Evolutionary conservation across 2,113 vertebrate genomes (phyloP).

Genomic region (Crocuta crocuta): DNA sequence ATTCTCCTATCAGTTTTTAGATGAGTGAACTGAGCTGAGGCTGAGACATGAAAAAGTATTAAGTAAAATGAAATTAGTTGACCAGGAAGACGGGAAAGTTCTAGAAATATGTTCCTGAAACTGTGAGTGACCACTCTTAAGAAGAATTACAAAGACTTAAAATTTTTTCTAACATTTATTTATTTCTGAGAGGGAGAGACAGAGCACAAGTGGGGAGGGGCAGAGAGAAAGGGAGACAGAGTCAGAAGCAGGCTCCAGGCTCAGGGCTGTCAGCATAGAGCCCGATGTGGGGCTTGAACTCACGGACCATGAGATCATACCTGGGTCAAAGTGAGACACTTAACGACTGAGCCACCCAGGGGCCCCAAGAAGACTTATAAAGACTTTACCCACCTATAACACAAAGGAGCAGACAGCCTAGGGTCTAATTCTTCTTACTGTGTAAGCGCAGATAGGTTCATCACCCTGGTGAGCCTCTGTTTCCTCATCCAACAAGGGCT

Average conservation of each 20-base stretch:
- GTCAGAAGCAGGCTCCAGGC: too few relatives aligned
- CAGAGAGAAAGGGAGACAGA: too few relatives aligned
- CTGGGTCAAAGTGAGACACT: too few relatives aligned
- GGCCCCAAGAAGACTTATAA: too few relatives aligned
- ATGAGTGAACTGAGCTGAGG: background rate
- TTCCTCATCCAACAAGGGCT: background rate
- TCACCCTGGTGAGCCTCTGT: too few relatives aligned
- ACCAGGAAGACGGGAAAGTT: background rate
- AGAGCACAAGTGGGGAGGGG: too few relatives aligned
- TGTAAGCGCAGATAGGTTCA: background rate
- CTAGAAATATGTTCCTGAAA: background rate
- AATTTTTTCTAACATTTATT: too few relatives aligned
- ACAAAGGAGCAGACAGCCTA: too few relatives aligned
- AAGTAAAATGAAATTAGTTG: background rate
- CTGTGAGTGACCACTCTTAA: background rate
- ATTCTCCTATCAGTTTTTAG: background rate
- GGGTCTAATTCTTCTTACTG: background rate
- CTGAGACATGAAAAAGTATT: background rate
- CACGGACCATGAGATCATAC: too few relatives aligned
- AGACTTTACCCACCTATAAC: background rate
- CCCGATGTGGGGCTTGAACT: rapidly evolving
- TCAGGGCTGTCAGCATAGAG: too few relatives aligned
- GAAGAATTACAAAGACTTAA: background rate
- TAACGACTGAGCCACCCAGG: too few relatives aligned
- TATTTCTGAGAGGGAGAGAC: too few relatives aligned